Evolutionary conservation across 2,113 vertebrate genomes (phyloP).

Genomic region (Petroica traversi): DNA sequence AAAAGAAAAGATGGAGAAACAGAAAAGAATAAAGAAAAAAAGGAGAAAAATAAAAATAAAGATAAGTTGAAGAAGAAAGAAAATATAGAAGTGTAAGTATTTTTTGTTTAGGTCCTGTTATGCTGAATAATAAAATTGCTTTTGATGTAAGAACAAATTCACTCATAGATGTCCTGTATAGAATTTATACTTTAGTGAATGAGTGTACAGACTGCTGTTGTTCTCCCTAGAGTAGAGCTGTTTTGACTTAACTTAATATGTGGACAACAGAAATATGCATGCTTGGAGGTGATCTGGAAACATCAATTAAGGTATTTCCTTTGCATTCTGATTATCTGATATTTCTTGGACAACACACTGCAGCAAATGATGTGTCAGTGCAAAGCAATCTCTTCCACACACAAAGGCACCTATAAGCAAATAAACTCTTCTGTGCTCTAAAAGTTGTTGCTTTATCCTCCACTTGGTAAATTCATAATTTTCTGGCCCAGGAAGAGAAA

Average conservation of each 20-base stretch:
- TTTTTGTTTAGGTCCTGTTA: not conserved
- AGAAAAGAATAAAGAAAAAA: constrained; percentile 71
- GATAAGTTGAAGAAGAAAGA: constrained; percentile 73
- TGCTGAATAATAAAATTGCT: not conserved
- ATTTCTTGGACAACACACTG: not conserved
- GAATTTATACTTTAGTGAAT: not conserved
- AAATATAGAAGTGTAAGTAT: constrained; percentile 76
- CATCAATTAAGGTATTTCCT: not conserved
- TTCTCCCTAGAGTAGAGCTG: not conserved
- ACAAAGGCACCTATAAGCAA: not conserved
- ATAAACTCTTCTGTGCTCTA: not conserved
- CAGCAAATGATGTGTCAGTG: not conserved
- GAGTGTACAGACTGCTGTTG: not conserved
- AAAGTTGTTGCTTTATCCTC: not conserved
- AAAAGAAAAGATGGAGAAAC: constrained; percentile 73
- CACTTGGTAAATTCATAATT: not conserved
- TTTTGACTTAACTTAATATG: not conserved
- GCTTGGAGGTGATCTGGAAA: not conserved
- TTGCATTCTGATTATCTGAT: not conserved
- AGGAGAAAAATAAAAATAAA: constrained; percentile 64
- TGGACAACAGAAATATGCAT: not conserved
- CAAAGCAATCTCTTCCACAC: not conserved
- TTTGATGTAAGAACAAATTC: not conserved
- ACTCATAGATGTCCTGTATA: not conserved
- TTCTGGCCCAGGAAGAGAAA: not conserved